These are phyloP conservation scores for Lamproptera curius DNA, from an alignment of 2,888 invertebrate genomes.

Conservation along the genomic window DNA sequence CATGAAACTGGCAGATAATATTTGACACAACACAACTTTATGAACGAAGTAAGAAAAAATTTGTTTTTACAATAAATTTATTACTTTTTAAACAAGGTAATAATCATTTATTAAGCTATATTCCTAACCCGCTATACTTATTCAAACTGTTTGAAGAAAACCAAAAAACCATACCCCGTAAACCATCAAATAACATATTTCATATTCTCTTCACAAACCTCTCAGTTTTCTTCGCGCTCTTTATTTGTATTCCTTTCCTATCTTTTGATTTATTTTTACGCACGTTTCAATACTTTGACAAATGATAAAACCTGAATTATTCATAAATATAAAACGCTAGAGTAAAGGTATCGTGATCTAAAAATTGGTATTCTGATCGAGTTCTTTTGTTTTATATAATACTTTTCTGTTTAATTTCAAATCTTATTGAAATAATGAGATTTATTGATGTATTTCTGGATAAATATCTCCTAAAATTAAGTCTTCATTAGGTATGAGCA, in stretches of 20 bases:
- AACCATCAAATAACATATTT: neutral
- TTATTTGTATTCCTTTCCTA: neutral
- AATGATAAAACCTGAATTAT: neutral
- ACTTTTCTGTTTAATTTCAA: neutral
- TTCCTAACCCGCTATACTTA: no score
- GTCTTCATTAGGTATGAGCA: no score
- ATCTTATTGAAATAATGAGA: neutral
- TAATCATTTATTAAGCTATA: no score
- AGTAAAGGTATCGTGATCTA: neutral
- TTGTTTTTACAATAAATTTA: no score
- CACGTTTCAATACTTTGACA: neutral
- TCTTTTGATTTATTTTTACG: neutral
- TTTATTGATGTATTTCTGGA: neutral
- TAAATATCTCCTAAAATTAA: neutral
- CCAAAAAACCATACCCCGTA: no score
- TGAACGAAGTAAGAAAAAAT: no score
- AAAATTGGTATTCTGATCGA: neutral
- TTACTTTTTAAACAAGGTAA: no score
- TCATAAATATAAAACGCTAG: neutral
- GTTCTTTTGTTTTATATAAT: neutral
- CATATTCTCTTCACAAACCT: neutral
- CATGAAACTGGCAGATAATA: no score
- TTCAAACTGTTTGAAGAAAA: no score
- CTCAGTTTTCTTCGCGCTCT: neutral
- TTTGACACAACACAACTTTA: no score